A percentile compares a stretch with the other conserved stretches of the same genome.
These are phyloP conservation scores for Proteles cristata DNA, from an alignment of 2,113 vertebrate species.

Conservation along the genomic window DNA sequence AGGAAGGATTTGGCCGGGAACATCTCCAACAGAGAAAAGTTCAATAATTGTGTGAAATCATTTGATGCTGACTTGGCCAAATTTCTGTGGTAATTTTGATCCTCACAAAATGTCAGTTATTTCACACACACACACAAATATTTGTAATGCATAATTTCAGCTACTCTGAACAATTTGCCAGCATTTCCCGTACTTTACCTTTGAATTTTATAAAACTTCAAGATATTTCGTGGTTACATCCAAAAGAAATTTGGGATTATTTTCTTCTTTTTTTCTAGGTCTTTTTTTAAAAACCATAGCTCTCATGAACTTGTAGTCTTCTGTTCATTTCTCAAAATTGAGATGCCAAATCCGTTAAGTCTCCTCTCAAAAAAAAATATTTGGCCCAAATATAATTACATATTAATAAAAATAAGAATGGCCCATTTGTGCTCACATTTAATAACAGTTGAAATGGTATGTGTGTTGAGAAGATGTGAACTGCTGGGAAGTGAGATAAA, in stretches of 20 bases:
- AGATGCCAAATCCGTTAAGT: constrained; percentile 63
- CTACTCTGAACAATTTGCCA: constrained; percentile 85
- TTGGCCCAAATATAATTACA: constrained; percentile 79
- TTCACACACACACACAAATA: constrained; percentile 77
- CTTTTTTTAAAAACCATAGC: constrained; percentile 59
- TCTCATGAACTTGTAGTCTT: constrained; percentile 72
- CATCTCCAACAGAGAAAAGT: constrained; percentile 77
- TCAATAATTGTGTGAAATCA: constrained; percentile 77
- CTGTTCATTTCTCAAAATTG: constrained; percentile 70
- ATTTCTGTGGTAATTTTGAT: constrained; percentile 87
- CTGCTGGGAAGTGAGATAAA: constrained; percentile 81
- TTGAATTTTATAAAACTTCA: constrained; percentile 81
- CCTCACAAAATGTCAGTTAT: constrained; percentile 85
- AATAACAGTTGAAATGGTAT: constrained; percentile 76
- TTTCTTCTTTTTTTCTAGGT: neutral
- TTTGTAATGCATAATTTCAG: constrained; percentile 84
- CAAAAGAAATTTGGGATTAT: constrained; percentile 69
- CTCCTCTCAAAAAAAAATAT: constrained; percentile 80
- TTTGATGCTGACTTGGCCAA: constrained; percentile 82
- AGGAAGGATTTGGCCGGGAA: constrained; percentile 66
- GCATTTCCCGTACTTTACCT: constrained; percentile 79
- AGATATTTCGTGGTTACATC: constrained; percentile 71
- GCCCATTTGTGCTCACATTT: constrained; percentile 78
- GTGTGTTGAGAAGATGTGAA: constrained; percentile 54
- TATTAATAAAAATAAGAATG: constrained; percentile 82